A percentile compares a stretch with the other conserved stretches of the same genome.
Evolutionary conservation across 2,113 vertebrate genomes (phyloP).

Genomic region (Sceloporus undulatus): DNA sequence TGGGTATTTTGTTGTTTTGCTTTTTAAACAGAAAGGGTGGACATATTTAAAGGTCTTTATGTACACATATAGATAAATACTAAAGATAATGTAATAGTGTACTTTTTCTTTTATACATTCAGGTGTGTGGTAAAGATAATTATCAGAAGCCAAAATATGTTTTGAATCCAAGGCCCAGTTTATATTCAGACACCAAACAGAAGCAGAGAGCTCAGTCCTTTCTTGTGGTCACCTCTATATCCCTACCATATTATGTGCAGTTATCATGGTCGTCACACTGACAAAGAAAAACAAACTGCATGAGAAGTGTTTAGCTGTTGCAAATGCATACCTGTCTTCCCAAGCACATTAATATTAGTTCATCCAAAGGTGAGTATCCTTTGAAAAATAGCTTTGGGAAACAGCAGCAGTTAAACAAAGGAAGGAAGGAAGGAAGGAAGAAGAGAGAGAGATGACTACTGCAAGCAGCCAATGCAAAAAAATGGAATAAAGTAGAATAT

Average conservation of each 20-base stretch:
- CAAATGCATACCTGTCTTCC: constrained; percentile 12
- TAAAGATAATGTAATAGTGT: neutral
- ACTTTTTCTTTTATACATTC: neutral
- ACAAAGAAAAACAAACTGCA: constrained; percentile 11
- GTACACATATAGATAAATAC: neutral
- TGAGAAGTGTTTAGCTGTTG: constrained; percentile 20
- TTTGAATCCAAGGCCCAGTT: neutral
- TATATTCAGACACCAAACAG: neutral
- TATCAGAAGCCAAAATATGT: neutral
- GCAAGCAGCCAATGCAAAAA: neutral
- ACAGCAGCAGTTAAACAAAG: constrained; percentile 17
- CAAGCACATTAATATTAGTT: neutral
- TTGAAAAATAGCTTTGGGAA: constrained; percentile 31
- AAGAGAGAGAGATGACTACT: neutral
- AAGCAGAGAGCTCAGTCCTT: neutral
- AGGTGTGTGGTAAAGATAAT: neutral
- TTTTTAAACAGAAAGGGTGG: no score
- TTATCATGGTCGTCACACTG: constrained; percentile 33
- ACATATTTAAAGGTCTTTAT: no score
- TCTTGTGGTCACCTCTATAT: neutral
- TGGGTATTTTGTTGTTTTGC: no score
- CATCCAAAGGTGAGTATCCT: constrained; percentile 22
- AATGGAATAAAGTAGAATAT: constrained; percentile 11
- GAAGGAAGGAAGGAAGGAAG: neutral
- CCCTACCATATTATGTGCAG: neutral